Evolutionary conservation across 2,797 vertebrate species (phyloP).

Genomic region (Cyclura pinguis): DNA sequence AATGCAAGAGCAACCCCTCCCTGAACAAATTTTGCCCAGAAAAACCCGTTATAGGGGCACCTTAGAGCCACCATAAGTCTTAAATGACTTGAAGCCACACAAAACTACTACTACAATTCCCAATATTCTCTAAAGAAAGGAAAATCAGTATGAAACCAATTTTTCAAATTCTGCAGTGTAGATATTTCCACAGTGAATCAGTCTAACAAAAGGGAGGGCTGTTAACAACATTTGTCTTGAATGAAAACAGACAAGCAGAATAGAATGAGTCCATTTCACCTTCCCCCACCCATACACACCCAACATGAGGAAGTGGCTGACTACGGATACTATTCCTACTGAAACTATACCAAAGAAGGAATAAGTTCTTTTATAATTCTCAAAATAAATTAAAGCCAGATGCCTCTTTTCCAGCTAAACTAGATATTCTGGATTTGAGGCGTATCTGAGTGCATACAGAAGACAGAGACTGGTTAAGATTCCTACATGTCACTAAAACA

Average conservation of each 20-base stretch:
- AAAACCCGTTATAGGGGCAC: too few relatives aligned
- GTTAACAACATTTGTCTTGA: neutral
- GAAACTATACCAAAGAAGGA: neutral
- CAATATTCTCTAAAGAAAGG: neutral
- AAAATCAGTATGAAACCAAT: neutral
- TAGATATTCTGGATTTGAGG: constrained; percentile 21
- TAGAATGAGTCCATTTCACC: neutral
- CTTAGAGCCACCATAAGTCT: too few relatives aligned
- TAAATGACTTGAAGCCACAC: too few relatives aligned
- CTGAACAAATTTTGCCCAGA: too few relatives aligned
- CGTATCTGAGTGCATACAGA: neutral
- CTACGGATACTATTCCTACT: too few relatives aligned
- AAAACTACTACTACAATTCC: too few relatives aligned
- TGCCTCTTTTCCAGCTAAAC: constrained; percentile 4
- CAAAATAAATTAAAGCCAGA: constrained; percentile 7
- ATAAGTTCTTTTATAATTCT: neutral
- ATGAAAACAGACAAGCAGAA: neutral
- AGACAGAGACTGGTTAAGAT: neutral
- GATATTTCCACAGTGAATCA: neutral
- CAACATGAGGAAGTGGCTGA: neutral
- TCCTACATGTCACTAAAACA: neutral
- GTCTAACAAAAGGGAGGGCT: neutral
- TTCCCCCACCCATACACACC: too few relatives aligned
- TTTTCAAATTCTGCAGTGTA: neutral
- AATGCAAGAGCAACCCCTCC: too few relatives aligned